A percentile compares a stretch with the other conserved stretches of the same genome.
Evolutionary conservation across 2,113 vertebrate genomes (phyloP).

Genomic region (Aptenodytes patagonicus): DNA sequence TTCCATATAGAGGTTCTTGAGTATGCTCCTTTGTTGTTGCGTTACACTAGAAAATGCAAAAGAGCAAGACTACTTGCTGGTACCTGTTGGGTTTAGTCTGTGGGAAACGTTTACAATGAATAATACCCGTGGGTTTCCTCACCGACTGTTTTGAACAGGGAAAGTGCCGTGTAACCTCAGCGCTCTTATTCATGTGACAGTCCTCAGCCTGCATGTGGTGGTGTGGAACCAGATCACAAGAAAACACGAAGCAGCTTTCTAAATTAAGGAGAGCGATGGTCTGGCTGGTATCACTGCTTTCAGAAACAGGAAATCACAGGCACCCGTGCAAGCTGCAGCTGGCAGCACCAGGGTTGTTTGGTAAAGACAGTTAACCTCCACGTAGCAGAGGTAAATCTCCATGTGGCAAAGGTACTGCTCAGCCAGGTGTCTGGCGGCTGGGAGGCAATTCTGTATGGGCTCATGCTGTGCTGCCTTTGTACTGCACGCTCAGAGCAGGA

Average conservation of each 20-base stretch:
- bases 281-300: neutral
- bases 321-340: neutral
- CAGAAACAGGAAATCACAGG: neutral
- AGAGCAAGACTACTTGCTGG: neutral
- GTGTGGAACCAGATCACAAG: neutral
- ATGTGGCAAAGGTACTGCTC: neutral
- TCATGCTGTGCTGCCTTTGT: neutral
- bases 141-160: accelerated
- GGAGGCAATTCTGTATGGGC: neutral
- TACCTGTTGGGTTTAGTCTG: neutral
- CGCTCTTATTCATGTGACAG: neutral
- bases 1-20: neutral
- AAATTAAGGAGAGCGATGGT: neutral
- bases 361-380: neutral
- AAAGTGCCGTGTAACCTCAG: neutral
- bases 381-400: neutral
- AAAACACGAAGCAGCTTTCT: neutral
- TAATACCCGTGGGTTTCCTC: neutral
- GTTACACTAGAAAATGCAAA: neutral
- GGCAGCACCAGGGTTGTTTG: accelerated
- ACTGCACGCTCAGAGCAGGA: neutral
- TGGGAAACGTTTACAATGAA: neutral
- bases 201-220: neutral
- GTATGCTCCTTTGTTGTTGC: neutral
- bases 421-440: neutral